Base-by-base conservation (phyloP, 2,797 vertebrate genomes). In the Pipistrellus pygmaeus region DNA sequence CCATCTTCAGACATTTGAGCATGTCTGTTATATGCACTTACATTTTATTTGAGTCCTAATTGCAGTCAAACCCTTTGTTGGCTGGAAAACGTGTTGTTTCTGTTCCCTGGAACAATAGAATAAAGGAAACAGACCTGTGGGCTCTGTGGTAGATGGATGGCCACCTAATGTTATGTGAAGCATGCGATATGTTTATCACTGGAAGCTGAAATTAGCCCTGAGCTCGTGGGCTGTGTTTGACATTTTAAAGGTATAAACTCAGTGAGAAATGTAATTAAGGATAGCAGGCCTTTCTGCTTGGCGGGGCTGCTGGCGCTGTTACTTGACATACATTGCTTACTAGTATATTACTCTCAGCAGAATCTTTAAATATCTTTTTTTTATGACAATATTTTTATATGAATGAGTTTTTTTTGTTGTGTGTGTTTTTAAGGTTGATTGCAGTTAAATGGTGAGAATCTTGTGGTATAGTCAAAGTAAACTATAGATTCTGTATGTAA, bases 61-160 rank as follows among this genome's bases (percentile, higher is more conserved):
- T 13, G 7, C 5, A 94, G 73, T 60, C 87, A 69, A 76, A 73
- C 14, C 14, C 53, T 95, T 85, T 93, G n/a, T 86, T 78, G 95
- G 44, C 78, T 91, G 25, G 6, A 94, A 64, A 75, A 71, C 4
- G 72, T 94, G 64, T 94, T 83, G 91, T 15, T 93, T 46, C 60
- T 96, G 75, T 96, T 96, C 71, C 71, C 18, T 95, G 87, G 96
- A 91, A 53, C 57, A 94, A 13, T 8, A 89, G 64, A 77, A 60
- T 69, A 81, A 96, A 96, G 60, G 20, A 85, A 97, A 88, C 76
- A 3, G 77, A 85, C 41, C 91, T 96, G 51, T 64, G 23, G 66
- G 38, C 25, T 73, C 53, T 38, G 66, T 90, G 66, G 57, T 83
- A 41, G 38, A 80, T 44, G 53, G 38, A 83, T 32, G 53, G 76